phyloP scores from a whole-genome alignment of 2,113 vertebrate species.

The Barnardius zonarius region DNA sequence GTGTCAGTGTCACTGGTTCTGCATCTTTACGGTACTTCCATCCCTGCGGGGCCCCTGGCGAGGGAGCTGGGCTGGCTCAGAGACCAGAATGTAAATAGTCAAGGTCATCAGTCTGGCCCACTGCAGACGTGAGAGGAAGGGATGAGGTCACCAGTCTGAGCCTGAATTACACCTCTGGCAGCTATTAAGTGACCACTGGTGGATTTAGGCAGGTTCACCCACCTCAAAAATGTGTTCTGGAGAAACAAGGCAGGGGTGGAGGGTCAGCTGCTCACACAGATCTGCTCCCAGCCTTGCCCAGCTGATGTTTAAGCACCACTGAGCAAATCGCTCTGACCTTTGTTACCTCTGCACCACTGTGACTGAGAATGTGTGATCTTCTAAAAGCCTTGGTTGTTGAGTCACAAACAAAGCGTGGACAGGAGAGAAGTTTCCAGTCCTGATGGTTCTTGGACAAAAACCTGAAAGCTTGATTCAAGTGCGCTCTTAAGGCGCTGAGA shows the following conservation, averaged over 20 bases:
- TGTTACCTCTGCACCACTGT: background rate
- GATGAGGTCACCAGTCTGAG: slow-evolving; percentile 9
- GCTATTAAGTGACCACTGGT: background rate
- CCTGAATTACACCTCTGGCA: background rate
- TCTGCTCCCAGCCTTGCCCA: background rate
- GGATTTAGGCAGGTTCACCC: background rate
- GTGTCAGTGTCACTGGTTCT: background rate
- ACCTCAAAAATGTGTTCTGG: slow-evolving; percentile 1
- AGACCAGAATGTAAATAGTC: background rate
- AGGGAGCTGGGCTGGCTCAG: background rate
- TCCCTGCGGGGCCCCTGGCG: background rate
- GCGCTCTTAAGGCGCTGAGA: background rate
- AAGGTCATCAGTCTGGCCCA: background rate
- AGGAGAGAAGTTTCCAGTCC: background rate
- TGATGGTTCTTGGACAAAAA: slow-evolving; percentile 10
- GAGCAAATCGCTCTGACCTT: slow-evolving; percentile 3
- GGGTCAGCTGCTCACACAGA: background rate
- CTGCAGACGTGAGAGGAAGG: background rate
- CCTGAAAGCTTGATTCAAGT: background rate
- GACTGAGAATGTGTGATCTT: background rate
- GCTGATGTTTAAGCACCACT: slow-evolving; percentile 11
- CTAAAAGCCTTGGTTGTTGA: background rate
- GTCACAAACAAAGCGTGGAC: background rate
- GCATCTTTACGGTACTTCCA: background rate
- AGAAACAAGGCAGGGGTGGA: background rate